These are phyloP conservation scores for Augochlorella aurata DNA, from an alignment of 2,888 invertebrate genomes.

Conservation along the genomic window DNA sequence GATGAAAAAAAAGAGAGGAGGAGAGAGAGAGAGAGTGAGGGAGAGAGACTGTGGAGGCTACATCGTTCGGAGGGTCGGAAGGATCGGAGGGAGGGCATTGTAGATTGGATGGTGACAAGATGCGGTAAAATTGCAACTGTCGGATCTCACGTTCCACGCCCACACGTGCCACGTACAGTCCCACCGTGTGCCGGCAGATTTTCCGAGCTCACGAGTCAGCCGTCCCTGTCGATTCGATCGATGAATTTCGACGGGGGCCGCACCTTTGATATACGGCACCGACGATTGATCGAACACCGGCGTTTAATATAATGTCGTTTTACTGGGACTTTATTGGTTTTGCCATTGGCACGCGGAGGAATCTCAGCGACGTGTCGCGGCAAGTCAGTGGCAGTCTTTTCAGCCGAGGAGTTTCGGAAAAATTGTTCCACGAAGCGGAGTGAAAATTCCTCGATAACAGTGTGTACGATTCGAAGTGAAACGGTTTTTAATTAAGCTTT, in stretches of 20 bases:
- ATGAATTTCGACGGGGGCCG: slow-evolving; percentile 28
- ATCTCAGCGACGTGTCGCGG: not conserved
- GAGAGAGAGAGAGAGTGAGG: not conserved
- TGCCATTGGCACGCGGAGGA: not conserved
- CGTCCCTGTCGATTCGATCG: slow-evolving; percentile 39
- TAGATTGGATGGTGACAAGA: slow-evolving; percentile 58
- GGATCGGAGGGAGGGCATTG: slow-evolving; percentile 31
- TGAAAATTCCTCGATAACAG: no score
- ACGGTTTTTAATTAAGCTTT: no score
- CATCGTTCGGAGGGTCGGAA: slow-evolving; percentile 9
- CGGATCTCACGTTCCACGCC: slow-evolving; percentile 60
- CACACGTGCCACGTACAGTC: slow-evolving; percentile 51
- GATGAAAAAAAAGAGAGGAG: slow-evolving; percentile 20
- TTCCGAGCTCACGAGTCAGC: slow-evolving; percentile 49
- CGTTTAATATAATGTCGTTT: slow-evolving; percentile 48
- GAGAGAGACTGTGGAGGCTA: not conserved
- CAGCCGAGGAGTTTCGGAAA: not conserved
- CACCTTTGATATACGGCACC: slow-evolving; percentile 41
- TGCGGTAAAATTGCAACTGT: slow-evolving; percentile 67
- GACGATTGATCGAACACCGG: slow-evolving; percentile 28
- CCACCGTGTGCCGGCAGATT: slow-evolving; percentile 37
- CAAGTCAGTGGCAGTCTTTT: not conserved
- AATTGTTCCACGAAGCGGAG: not conserved
- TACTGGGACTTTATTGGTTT: slow-evolving; percentile 27
- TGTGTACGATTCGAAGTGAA: no score